phyloP scores from a whole-genome alignment of 2,797 vertebrate genomes.

The Pangasius sanitwongsei region DNA sequence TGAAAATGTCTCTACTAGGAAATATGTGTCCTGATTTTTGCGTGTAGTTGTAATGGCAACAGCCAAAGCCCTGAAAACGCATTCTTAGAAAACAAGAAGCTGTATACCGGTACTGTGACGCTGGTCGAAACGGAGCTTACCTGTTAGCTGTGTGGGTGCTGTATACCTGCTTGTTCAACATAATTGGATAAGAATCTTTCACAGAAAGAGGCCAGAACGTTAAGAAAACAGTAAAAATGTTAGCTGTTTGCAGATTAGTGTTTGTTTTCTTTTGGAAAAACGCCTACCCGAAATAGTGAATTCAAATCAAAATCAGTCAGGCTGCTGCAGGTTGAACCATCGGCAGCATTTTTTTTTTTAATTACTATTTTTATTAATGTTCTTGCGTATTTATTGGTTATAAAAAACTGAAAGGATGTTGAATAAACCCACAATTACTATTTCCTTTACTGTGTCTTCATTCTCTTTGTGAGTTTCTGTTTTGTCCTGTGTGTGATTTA shows the following conservation, averaged over 20 bases:
- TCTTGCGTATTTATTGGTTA: neutral
- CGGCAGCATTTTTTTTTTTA: too few species aligned
- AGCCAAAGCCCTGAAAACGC: neutral
- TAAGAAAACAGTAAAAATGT: neutral
- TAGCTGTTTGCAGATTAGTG: neutral
- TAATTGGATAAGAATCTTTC: neutral
- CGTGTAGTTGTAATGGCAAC: neutral
- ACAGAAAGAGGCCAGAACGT: neutral
- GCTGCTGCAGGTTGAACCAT: neutral
- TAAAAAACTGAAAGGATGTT: neutral
- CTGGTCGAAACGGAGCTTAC: neutral
- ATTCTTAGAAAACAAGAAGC: neutral
- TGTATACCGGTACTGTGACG: too few species aligned
- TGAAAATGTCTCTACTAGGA: neutral
- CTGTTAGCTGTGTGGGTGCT: neutral
- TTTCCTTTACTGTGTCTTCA: neutral
- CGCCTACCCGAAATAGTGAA: too few species aligned
- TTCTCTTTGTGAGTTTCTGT: neutral
- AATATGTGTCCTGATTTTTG: neutral
- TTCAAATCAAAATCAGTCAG: neutral
- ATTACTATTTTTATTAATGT: neutral
- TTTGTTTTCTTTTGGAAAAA: too few species aligned
- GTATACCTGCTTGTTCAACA: neutral
- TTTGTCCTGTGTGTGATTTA: neutral
- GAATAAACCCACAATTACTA: neutral